phyloP scores from a whole-genome alignment of 2,113 vertebrate species.

The Pterocles orientalis region DNA sequence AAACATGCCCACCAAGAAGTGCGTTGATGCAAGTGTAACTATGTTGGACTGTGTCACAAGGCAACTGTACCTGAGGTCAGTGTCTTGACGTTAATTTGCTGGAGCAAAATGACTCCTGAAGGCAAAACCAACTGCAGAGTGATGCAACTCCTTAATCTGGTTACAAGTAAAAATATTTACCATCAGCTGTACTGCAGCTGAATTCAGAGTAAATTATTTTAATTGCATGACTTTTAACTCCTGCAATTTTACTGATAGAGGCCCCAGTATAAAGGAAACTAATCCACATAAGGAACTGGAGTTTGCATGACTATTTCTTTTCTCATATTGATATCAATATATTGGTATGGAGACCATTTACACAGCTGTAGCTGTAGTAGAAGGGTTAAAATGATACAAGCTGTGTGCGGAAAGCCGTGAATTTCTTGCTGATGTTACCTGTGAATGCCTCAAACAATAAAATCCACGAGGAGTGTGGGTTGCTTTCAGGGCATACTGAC shows the following conservation, averaged over 20 bases:
- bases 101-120: neutral
- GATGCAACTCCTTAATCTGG: neutral
- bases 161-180: neutral
- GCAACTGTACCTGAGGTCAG: accelerated
- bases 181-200: neutral
- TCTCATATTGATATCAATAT: neutral
- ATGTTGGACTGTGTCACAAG: neutral
- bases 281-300: neutral
- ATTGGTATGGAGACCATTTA: neutral
- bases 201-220: neutral
- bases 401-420: neutral
- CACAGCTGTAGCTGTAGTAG: too few species aligned
- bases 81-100: neutral
- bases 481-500: too few species aligned
- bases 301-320: accelerated
- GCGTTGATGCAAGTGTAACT: too few species aligned
- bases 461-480: accelerated
- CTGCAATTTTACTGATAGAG: neutral
- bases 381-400: accelerated
- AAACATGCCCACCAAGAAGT: neutral
- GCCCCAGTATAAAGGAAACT: neutral
- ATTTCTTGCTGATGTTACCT: accelerated
- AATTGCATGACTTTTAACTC: neutral
- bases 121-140: neutral
- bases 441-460: accelerated